Conservation (phyloP, 2,888 invertebrate species). For the Mythimna lalbum region DNA sequence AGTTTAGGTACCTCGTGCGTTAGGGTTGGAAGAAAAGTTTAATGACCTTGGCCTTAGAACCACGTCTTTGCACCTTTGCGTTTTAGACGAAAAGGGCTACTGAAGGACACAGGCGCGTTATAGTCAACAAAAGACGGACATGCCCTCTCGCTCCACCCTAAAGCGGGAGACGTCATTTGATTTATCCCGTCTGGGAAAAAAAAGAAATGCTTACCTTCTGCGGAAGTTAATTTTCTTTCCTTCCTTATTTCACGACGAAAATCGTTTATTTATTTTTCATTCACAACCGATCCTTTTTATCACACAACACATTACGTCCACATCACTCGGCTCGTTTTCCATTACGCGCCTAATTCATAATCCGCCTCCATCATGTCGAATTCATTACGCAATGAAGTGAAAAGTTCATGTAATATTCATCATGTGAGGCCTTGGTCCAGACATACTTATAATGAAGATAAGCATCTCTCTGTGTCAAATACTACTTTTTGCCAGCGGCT, state of each 20-base stretch:
- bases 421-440: conserved; percentile 34
- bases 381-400: conserved; percentile 50
- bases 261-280: conserved; percentile 41
- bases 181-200: too few species aligned
- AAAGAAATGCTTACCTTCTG: too few species aligned
- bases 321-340: conserved; percentile 39
- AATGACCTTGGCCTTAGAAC: too few species aligned
- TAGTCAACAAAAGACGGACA: too few species aligned
- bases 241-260: background rate
- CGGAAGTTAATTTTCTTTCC: background rate
- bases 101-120: too few species aligned
- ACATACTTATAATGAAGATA: conserved; percentile 8
- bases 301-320: conserved; percentile 33
- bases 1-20: too few species aligned
- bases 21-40: too few species aligned
- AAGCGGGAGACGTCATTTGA: too few species aligned
- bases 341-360: conserved; percentile 53
- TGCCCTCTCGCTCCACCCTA: too few species aligned
- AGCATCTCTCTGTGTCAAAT: background rate
- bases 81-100: too few species aligned
- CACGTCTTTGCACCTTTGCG: too few species aligned
- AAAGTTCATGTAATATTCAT: conserved; percentile 57
- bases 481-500: too few species aligned
- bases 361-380: conserved; percentile 35
- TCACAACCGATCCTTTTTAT: conserved; percentile 9